phyloP scores from a whole-genome alignment of 2,888 invertebrate genomes.

The Epistrophella euchroma region DNA sequence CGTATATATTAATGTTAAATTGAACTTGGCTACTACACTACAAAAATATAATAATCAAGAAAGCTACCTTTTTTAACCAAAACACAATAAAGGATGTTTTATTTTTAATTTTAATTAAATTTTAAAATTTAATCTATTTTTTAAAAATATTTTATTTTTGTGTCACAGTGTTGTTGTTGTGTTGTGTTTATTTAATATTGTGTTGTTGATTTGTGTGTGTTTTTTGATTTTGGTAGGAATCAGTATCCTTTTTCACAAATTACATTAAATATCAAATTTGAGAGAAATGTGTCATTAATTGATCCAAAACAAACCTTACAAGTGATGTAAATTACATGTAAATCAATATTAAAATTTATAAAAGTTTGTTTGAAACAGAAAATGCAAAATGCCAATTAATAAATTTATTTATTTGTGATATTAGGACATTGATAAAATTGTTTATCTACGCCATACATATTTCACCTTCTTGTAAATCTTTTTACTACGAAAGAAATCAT shows the following conservation, averaged over 20 bases:
- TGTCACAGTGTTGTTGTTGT: too few relatives aligned
- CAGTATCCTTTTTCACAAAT: too few relatives aligned
- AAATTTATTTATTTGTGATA: not conserved
- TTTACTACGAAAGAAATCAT: not conserved
- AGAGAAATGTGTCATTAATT: not conserved
- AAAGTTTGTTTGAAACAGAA: not conserved
- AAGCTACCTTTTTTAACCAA: not conserved
- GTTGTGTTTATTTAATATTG: too few relatives aligned
- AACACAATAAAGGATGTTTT: not conserved
- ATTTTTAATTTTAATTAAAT: too few relatives aligned
- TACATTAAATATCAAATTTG: not conserved
- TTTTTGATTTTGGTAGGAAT: too few relatives aligned
- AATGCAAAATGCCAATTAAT: not conserved
- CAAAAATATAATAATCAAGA: not conserved
- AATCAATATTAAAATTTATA: too few relatives aligned
- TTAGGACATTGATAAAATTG: not conserved
- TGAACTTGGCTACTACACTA: not conserved
- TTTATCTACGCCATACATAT: not conserved
- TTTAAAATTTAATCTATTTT: too few relatives aligned
- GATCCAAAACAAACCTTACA: not conserved
- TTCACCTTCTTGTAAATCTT: not conserved
- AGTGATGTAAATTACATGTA: not conserved
- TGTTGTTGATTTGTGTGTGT: too few relatives aligned
- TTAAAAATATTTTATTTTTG: too few relatives aligned
- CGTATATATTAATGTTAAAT: not conserved